These are phyloP conservation scores for Autographa pulchrina DNA, from an alignment of 2,888 invertebrate genomes.

Conservation along the genomic window DNA sequence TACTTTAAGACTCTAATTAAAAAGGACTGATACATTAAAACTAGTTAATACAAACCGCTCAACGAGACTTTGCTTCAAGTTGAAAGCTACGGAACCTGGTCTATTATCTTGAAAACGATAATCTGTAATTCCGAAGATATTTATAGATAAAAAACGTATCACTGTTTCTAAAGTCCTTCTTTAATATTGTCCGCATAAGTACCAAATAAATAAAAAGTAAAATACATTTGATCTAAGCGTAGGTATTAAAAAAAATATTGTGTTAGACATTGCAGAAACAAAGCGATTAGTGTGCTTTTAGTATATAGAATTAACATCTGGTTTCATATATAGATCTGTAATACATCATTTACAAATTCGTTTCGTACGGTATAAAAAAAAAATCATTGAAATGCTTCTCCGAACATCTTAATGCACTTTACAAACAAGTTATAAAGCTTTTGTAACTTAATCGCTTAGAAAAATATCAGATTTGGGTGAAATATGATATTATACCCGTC, in stretches of 20 bases:
- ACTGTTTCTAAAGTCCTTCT: too few species aligned
- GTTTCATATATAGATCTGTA: too few species aligned
- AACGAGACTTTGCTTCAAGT: slow-evolving; percentile 5
- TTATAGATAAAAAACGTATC: not conserved
- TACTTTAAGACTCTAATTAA: slow-evolving; percentile 41
- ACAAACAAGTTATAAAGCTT: not conserved
- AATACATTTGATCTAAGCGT: too few species aligned
- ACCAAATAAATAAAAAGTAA: too few species aligned
- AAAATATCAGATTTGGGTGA: not conserved
- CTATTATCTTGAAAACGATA: not conserved
- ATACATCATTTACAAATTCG: too few species aligned
- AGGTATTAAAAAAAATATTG: too few species aligned
- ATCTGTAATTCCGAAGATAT: not conserved
- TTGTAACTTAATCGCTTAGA: not conserved
- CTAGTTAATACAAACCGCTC: slow-evolving; percentile 18
- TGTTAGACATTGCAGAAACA: too few species aligned
- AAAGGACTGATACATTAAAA: slow-evolving; percentile 32
- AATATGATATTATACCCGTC: not conserved
- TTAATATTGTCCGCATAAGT: too few species aligned
- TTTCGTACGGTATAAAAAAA: too few species aligned
- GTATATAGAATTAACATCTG: too few species aligned
- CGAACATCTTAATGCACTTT: not conserved
- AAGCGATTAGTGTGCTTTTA: too few species aligned
- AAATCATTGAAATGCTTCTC: not conserved
- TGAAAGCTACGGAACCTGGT: not conserved